These are phyloP conservation scores for Centropus unirufus DNA, from an alignment of 2,113 vertebrate species.

Conservation along the genomic window DNA sequence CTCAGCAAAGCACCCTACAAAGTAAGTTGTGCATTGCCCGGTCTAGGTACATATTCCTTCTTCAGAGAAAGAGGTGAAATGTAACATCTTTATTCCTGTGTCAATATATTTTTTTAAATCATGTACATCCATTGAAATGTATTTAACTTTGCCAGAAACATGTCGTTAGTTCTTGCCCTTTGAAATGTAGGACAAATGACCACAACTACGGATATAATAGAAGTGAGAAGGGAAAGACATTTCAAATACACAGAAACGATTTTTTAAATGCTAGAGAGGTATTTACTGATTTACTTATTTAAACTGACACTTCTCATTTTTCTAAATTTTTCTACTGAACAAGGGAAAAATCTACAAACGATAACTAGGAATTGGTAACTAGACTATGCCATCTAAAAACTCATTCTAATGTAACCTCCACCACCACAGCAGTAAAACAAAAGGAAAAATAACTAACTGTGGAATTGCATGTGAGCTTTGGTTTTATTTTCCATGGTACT, in stretches of 20 bases:
- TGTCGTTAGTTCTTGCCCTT: background rate
- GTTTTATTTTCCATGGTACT: constrained; percentile 39
- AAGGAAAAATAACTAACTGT: background rate
- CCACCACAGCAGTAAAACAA: background rate
- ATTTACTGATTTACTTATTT: background rate
- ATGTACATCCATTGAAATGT: background rate
- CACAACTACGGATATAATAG: background rate
- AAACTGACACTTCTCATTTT: background rate
- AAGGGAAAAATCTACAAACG: background rate
- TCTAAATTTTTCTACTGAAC: background rate
- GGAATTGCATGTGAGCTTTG: background rate
- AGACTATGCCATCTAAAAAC: background rate
- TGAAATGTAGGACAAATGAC: background rate
- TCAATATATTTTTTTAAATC: background rate
- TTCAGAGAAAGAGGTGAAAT: background rate
- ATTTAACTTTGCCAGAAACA: background rate
- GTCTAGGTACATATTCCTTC: background rate
- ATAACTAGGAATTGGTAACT: background rate
- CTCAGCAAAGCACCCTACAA: background rate
- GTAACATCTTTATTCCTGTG: background rate
- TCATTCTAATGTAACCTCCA: background rate
- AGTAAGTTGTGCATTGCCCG: background rate
- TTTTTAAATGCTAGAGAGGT: background rate
- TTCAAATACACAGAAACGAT: background rate
- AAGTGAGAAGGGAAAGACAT: background rate